phyloP scores from a whole-genome alignment of 2,113 vertebrate genomes.

The Antennarius striatus region DNA sequence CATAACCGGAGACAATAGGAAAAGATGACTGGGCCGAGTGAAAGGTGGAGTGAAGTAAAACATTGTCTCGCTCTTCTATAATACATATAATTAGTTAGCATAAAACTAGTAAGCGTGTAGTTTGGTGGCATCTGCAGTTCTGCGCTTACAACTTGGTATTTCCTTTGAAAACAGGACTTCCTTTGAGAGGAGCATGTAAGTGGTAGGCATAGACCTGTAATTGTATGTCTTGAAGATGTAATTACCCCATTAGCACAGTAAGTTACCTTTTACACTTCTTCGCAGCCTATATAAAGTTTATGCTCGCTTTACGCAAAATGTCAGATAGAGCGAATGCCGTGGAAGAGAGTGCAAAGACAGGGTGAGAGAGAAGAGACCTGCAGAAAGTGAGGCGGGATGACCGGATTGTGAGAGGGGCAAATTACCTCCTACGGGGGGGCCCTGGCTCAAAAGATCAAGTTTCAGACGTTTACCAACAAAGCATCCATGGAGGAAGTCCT shows the following conservation, averaged over 20 bases:
- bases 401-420: slow-evolving; percentile 37
- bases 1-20: not conserved
- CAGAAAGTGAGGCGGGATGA: slow-evolving; percentile 41
- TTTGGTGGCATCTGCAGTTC: slow-evolving; percentile 39
- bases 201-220: slow-evolving; percentile 60
- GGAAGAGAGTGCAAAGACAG: not conserved
- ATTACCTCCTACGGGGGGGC: slow-evolving; percentile 68
- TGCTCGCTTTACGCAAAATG: slow-evolving; percentile 38
- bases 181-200: slow-evolving; percentile 66
- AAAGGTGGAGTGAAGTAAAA: slow-evolving; percentile 25
- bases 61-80: slow-evolving; percentile 10
- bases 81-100: slow-evolving; percentile 47
- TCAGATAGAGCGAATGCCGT: slow-evolving; percentile 7
- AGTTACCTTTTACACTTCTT: slow-evolving; percentile 50
- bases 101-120: slow-evolving; percentile 45
- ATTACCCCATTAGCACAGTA: slow-evolving; percentile 66
- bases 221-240: slow-evolving; percentile 61
- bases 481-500: slow-evolving; percentile 73
- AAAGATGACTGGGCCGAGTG: slow-evolving; percentile 3
- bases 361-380: slow-evolving; percentile 19
- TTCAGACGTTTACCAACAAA: slow-evolving; percentile 78
- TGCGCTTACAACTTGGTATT: slow-evolving; percentile 54
- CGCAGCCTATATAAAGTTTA: slow-evolving; percentile 49
- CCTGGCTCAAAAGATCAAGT: slow-evolving; percentile 64
- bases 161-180: slow-evolving; percentile 60